Evolutionary conservation across 1,140 invertebrate genomes (phyloP), one percentile per base, ranked within the genome.

Genomic region (Choristoneura fumiferana): DNA sequence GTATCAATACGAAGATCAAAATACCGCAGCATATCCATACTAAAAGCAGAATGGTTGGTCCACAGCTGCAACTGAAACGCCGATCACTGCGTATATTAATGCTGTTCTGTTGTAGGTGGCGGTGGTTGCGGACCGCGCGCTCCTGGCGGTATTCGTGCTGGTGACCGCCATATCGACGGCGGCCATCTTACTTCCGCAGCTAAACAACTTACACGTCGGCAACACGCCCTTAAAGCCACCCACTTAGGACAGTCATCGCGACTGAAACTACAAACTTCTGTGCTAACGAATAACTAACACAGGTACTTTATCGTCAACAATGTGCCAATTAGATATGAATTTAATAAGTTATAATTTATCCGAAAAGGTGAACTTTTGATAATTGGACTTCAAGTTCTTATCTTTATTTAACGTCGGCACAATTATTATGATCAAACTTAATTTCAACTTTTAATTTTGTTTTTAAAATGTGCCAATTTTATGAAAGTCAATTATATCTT

Each of bases 131-230:
- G 87, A 90, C 54, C 81, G 89, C 29, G 89, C 87, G 1, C 67
- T 90, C 8, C 73, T 90, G 4, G 89, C 89, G 0, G 84, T 87
- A 0, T 90, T 90, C 63, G 81, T 89, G 49, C 63, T 90, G 54
- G 80, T 89, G 12, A 90, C 87, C n/a, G 73, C 75, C 1, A 78
- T 88, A 39, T 70, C 87, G 0, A 89, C 89, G 2, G 84, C 84
- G 4, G 87, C 87, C 40, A 90, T 90, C 18, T 67, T 90, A 22
- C 66, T 87, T 22, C 86, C 86, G 1, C 86, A 89, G 56, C 60
- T 87, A 17, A 86, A 87, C 64, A 85, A 85, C 54, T 60, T 88
- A 13, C 82, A 88, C 65, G 84, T 87, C 18, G 85, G 84, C 33
- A 87, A 88, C 54, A 88, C 85, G 15, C 85, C 83, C n/a, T 69